A percentile compares a stretch with the other conserved stretches of the same genome.
phyloP scores from a whole-genome alignment of 2,797 vertebrate genomes.

The Discoglossus pictus region DNA sequence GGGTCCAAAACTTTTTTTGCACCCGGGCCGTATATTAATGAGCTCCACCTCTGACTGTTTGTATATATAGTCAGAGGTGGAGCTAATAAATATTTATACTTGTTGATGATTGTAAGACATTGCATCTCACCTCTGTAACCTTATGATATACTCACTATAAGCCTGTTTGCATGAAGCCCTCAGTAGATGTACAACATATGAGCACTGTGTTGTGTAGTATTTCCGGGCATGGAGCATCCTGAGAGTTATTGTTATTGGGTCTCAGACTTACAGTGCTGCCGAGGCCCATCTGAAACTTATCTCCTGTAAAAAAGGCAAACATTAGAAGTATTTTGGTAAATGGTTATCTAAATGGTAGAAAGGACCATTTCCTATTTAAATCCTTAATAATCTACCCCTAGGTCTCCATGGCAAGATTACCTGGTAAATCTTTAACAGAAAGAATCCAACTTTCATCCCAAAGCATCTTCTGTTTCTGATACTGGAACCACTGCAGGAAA shows the following conservation, averaged over 20 bases:
- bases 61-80: no score
- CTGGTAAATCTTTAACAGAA: slow-evolving; percentile 70
- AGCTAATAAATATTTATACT: background rate
- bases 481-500: slow-evolving; percentile 72
- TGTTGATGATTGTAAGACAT: background rate
- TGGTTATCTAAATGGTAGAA: no score
- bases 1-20: no score
- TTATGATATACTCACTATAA: slow-evolving; percentile 66
- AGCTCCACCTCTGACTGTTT: no score
- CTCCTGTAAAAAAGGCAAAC: slow-evolving; percentile 55
- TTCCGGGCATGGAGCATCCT: slow-evolving; percentile 60
- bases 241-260: slow-evolving; percentile 58
- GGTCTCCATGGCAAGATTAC: no score
- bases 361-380: no score
- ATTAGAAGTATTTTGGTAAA: no score
- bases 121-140: background rate
- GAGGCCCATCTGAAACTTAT: slow-evolving; percentile 59
- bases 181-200: slow-evolving; percentile 63
- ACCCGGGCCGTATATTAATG: no score
- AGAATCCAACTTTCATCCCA: slow-evolving; percentile 83
- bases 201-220: slow-evolving; percentile 63
- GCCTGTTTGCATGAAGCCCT: slow-evolving; percentile 67
- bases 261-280: slow-evolving; percentile 68
- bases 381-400: no score
- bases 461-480: slow-evolving; percentile 81